Evolutionary conservation across 2,888 invertebrate genomes (phyloP).

Genomic region (Pocota personata): DNA sequence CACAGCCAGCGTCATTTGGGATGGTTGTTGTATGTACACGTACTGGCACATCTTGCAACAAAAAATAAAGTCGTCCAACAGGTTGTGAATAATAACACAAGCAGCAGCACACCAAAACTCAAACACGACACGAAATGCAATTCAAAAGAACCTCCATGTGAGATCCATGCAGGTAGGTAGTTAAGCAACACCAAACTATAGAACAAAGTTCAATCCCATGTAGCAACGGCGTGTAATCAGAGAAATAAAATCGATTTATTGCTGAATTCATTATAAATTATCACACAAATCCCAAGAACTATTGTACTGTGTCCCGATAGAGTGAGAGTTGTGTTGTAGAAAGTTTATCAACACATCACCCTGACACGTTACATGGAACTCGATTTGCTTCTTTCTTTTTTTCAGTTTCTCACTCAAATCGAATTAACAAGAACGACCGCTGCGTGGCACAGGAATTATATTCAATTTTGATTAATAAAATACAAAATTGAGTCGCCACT

Average conservation of each 20-base stretch:
- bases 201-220: constrained; percentile 36
- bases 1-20: constrained; percentile 4
- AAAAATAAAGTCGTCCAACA: constrained; percentile 67
- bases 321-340: constrained; percentile 18
- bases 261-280: constrained; percentile 38
- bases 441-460: constrained; percentile 46
- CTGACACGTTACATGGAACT: constrained; percentile 59
- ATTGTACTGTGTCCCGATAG: not conserved
- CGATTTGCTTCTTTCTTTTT: constrained; percentile 10
- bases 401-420: not conserved
- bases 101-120: constrained; percentile 27
- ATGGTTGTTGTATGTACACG: too few species aligned
- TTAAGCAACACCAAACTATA: not conserved
- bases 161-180: not conserved
- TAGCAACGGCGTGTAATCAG: not conserved
- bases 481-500: constrained; percentile 26
- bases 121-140: constrained; percentile 19
- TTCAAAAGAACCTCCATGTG: not conserved
- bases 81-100: constrained; percentile 62
- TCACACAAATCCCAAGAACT: constrained; percentile 7
- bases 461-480: constrained; percentile 61
- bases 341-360: constrained; percentile 46
- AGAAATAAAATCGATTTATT: constrained; percentile 45
- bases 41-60: constrained; percentile 36
- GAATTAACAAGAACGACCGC: constrained; percentile 30